Percentiles rank a stretch among this genome's conserved stretches.
Evolutionary conservation across 2,113 vertebrate genomes (phyloP).

Genomic region (Suncus etruscus): DNA sequence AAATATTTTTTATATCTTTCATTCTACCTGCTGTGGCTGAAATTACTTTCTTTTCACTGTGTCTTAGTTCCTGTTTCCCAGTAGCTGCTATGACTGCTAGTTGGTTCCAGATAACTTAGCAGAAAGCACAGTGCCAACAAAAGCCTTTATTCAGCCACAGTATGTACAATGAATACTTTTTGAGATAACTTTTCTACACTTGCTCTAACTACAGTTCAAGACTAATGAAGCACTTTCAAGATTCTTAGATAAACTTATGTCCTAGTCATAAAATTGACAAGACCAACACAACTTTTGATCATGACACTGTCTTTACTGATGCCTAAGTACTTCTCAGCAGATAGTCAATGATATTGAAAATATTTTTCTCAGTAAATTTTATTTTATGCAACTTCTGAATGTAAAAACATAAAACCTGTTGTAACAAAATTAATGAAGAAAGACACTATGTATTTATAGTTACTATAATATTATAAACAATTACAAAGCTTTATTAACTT

Average conservation of each 20-base stretch:
- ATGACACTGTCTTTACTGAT: conserved; percentile 24
- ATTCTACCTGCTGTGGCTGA: conserved; percentile 30
- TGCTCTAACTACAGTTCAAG: conserved; percentile 50
- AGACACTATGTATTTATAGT: background rate
- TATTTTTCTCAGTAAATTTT: background rate
- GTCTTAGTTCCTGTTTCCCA: conserved; percentile 39
- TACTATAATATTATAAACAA: background rate
- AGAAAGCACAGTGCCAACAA: background rate
- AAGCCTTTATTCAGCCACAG: background rate
- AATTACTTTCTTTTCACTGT: conserved; percentile 42
- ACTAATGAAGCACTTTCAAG: conserved; percentile 58
- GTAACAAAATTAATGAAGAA: background rate
- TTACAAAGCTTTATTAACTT: conserved; percentile 3
- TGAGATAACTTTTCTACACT: conserved; percentile 17
- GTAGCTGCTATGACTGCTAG: conserved; percentile 46
- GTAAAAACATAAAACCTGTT: background rate
- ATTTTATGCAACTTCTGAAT: conserved; percentile 12
- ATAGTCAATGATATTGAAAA: background rate
- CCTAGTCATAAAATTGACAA: conserved; percentile 26
- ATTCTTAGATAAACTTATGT: conserved; percentile 58
- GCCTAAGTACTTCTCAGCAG: conserved; percentile 29
- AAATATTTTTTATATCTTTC: conserved; percentile 11
- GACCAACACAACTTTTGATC: conserved; percentile 45
- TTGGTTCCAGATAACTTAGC: background rate
- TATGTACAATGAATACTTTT: conserved; percentile 10